Evolutionary conservation across 2,113 vertebrate genomes (phyloP), one percentile per base, ranked within the genome.

Genomic region (Cyprinodon variegatus): DNA sequence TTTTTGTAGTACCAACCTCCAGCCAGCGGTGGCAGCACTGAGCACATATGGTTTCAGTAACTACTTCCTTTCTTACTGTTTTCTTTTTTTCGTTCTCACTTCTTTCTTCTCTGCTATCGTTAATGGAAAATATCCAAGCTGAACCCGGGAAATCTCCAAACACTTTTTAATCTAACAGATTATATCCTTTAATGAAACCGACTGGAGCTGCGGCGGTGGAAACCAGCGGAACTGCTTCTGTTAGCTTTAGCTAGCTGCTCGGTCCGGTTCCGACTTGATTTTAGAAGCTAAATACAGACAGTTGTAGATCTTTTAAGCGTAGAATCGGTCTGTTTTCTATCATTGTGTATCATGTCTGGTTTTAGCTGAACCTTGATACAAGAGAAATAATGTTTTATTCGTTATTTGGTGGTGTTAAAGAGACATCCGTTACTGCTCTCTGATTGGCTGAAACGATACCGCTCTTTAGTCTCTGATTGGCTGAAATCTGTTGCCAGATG

Each of bases 21-120:
- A 7, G 13, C 78, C 85, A 4, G 37, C 29, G 1, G 81, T 4
- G 75, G 85, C 75, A 74, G 82, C 78, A 83, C 61, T 4, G 65
- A 76, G 53, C 43, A 0, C 3, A 2, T 3, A 3, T 15, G 1
- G 11, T 20, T 4, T 22, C 41, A 12, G n/a, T 11, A 13, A 17
- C 64, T 45, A 36, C 7, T 53, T 53, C 20, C 0, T 20, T 68
- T 53, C 22, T 65, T 61, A 64, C 48, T 7, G 10, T 0, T 4
- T 14, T 38, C 2, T 29, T 46, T n/a, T n/a, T 48, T 59, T 0
- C 12, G 1, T 8, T 36, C 20, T 57, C 20, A 20, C 8, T 65
- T 57, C 63, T 7, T 12, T n/a, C 38, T 15, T 11, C 3, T 3
- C 48, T 46, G 68, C 36, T 15, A 15, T 43, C 40, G 50, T 57